Evolutionary conservation across 1,140 invertebrate genomes (phyloP).

Genomic region (Orchestia grillus): DNA sequence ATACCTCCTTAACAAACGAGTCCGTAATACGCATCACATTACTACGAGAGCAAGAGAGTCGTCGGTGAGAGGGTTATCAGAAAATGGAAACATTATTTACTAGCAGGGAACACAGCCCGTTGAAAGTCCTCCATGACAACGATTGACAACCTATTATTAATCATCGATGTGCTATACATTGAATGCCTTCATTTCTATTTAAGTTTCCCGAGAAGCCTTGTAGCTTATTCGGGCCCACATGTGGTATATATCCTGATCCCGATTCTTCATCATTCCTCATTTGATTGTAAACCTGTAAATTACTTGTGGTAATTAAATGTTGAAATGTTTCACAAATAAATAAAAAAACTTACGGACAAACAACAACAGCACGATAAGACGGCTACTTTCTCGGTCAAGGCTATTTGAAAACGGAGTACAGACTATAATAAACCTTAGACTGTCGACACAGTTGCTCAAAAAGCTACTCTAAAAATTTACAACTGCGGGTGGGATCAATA

Average conservation of each 20-base stretch:
- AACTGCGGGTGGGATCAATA: background rate
- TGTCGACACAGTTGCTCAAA: background rate
- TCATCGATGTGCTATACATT: no score
- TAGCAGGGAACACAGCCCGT: background rate
- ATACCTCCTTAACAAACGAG: background rate
- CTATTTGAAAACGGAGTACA: background rate
- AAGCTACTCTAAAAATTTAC: background rate
- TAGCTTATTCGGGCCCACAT: no score
- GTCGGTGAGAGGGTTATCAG: background rate
- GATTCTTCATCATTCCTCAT: no score
- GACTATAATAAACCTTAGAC: background rate
- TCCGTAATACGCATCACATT: background rate
- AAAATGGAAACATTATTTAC: background rate
- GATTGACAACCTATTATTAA: background rate
- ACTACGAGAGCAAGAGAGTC: background rate
- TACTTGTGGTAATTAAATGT: no score
- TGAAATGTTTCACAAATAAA: no score
- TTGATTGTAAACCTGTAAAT: no score
- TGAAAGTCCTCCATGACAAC: background rate
- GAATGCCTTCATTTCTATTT: no score
- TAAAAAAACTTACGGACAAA: no score
- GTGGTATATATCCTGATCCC: no score
- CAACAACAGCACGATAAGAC: background rate
- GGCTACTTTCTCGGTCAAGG: background rate
- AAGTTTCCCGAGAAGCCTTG: no score